Evolutionary conservation across 2,113 vertebrate genomes (phyloP).

Genomic region (Trematocara variabile): DNA sequence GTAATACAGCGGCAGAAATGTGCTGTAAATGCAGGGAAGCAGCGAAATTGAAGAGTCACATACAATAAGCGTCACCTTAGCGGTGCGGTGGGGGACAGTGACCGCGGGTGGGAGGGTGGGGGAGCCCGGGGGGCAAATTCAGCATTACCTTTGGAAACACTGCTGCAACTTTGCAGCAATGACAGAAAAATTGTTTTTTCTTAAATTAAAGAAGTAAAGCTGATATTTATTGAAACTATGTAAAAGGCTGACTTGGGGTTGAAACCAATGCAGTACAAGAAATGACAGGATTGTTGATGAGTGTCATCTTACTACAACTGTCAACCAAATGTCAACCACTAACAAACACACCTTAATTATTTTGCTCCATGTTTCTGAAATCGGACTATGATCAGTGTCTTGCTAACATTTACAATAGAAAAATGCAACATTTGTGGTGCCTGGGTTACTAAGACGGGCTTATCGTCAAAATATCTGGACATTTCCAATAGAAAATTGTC

Average conservation of each 20-base stretch:
- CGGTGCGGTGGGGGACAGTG: slow-evolving; percentile 22
- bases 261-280: not conserved
- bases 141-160: slow-evolving; percentile 4
- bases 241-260: not conserved
- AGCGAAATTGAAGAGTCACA: slow-evolving; percentile 78
- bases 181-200: not conserved
- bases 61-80: slow-evolving; percentile 69
- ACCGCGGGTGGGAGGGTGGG: not conserved
- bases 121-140: not conserved
- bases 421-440: not conserved
- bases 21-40: slow-evolving; percentile 75
- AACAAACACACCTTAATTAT: not conserved
- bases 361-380: not conserved
- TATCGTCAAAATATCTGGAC: not conserved
- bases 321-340: not conserved
- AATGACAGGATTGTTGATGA: not conserved
- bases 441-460: not conserved
- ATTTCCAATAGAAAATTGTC: not conserved
- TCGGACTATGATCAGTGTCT: not conserved
- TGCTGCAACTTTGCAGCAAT: slow-evolving; percentile 21
- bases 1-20: slow-evolving; percentile 69
- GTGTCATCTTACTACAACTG: not conserved
- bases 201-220: not conserved
- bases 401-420: not conserved
- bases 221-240: not conserved